phyloP scores from a whole-genome alignment of 2,888 invertebrate genomes.

The Thysanoteuthis rhombus region DNA sequence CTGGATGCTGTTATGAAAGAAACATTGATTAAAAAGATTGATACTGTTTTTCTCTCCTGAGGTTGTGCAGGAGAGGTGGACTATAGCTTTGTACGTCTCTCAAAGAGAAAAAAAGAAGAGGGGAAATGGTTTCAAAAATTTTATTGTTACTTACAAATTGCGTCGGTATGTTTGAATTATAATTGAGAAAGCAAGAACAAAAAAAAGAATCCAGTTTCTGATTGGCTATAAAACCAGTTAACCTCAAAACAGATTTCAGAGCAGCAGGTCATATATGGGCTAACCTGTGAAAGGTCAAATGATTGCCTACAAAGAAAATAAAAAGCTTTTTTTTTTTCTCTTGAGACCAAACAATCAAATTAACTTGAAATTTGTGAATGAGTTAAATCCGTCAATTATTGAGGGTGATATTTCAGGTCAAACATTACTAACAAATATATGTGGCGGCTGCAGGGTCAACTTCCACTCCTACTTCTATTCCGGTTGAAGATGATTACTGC shows the following conservation, averaged over 20 bases:
- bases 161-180: not conserved
- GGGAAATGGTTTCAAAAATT: not conserved
- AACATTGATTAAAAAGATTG: too few species aligned
- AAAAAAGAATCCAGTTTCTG: not conserved
- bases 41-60: too few species aligned
- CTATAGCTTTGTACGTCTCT: too few species aligned
- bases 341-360: not conserved
- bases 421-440: not conserved
- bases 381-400: not conserved
- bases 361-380: not conserved
- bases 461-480: too few species aligned
- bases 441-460: too few species aligned
- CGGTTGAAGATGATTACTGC: too few species aligned
- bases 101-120: too few species aligned
- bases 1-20: too few species aligned
- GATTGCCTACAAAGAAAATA: not conserved
- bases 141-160: not conserved
- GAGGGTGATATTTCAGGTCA: not conserved
- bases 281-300: not conserved
- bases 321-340: not conserved
- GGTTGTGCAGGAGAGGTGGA: too few species aligned
- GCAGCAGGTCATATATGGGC: not conserved
- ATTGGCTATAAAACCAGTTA: not conserved
- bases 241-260: not conserved
- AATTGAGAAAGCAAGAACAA: not conserved